Evolutionary conservation across 2,888 invertebrate genomes (phyloP).

Genomic region (Vanessa cardui): DNA sequence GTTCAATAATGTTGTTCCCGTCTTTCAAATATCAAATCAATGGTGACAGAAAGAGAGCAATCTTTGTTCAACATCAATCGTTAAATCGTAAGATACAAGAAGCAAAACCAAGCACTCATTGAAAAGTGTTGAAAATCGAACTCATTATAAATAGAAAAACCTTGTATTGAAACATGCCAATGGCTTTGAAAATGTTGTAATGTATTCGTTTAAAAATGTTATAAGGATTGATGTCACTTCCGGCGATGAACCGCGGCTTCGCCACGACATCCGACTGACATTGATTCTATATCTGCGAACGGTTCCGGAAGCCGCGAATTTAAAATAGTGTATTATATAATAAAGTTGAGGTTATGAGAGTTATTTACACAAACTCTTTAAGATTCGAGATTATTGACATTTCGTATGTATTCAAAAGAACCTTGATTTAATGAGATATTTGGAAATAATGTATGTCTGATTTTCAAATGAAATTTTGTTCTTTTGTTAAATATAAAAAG

Average conservation of each 20-base stretch:
- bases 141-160: conserved; percentile 29
- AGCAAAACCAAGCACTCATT: not conserved
- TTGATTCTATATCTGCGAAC: conserved; percentile 17
- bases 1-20: too few species aligned
- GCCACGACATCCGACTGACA: conserved; percentile 27
- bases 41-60: too few species aligned
- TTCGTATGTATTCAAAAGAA: not conserved
- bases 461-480: not conserved
- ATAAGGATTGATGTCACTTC: conserved; percentile 33
- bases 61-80: too few species aligned
- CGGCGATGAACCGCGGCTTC: conserved; percentile 21
- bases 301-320: conserved; percentile 11
- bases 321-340: not conserved
- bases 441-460: not conserved
- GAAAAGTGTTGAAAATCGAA: not conserved
- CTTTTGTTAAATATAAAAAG: not conserved
- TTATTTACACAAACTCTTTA: not conserved
- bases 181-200: conserved; percentile 36
- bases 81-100: not conserved
- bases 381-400: too few species aligned
- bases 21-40: too few species aligned
- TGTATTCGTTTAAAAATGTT: conserved; percentile 25
- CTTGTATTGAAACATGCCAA: conserved; percentile 30
- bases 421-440: not conserved
- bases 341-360: conserved; percentile 1